phyloP scores from a whole-genome alignment of 2,888 invertebrate genomes.

The Agapostemon virescens region DNA sequence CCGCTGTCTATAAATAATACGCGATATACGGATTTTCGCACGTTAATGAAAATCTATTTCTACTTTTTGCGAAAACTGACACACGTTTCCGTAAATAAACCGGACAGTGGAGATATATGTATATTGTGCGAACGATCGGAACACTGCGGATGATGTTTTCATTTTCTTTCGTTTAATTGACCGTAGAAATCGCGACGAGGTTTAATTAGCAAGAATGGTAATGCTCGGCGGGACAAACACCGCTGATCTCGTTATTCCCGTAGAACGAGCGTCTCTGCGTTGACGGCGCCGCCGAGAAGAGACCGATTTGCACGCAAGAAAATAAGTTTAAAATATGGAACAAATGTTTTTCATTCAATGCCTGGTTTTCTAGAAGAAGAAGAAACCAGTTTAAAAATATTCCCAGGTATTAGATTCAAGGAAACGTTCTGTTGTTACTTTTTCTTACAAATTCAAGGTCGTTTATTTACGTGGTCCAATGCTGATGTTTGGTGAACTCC shows the following conservation, averaged over 20 bases:
- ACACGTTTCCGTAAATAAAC: neutral
- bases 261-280: too few species aligned
- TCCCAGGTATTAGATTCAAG: too few species aligned
- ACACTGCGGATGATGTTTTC: neutral
- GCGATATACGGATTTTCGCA: neutral
- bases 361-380: too few species aligned
- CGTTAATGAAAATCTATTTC: constrained; percentile 1
- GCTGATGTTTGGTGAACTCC: too few species aligned
- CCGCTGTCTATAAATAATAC: neutral
- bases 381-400: too few species aligned
- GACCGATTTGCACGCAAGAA: too few species aligned
- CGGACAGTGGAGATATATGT: neutral
- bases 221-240: neutral
- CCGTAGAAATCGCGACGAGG: neutral
- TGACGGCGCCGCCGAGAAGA: too few species aligned
- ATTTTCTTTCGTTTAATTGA: neutral
- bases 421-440: too few species aligned
- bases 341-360: too few species aligned
- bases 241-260: neutral
- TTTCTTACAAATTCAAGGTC: too few species aligned
- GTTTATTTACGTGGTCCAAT: too few species aligned
- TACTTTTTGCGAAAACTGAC: neutral
- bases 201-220: neutral
- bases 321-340: too few species aligned
- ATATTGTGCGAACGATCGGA: neutral